phyloP scores from a whole-genome alignment of 2,888 invertebrate genomes.

The Zootermopsis nevadensis region DNA sequence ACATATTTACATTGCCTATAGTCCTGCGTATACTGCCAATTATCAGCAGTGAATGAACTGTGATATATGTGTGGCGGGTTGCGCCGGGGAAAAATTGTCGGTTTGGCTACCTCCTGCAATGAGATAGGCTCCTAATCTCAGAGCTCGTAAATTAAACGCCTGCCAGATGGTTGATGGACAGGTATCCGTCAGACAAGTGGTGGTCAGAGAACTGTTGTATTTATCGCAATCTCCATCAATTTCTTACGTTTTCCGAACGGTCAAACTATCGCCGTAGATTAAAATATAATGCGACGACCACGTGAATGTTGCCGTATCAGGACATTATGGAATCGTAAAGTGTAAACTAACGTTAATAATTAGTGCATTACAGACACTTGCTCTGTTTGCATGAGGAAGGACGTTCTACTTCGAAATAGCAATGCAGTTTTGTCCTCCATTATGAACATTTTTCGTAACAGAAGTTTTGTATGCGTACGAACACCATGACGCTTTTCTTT shows the following conservation, averaged over 20 bases:
- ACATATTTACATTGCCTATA: not conserved
- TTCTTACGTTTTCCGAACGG: not conserved
- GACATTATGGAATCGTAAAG: too few species aligned
- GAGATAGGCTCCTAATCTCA: conserved; percentile 30
- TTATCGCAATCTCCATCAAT: not conserved
- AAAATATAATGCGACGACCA: too few species aligned
- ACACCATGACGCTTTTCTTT: too few species aligned
- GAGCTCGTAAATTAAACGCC: conserved; percentile 51
- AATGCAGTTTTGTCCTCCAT: too few species aligned
- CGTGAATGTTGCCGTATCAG: too few species aligned
- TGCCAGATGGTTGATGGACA: conserved; percentile 49
- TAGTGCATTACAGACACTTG: too few species aligned
- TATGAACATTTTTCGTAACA: too few species aligned
- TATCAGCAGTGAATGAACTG: not conserved
- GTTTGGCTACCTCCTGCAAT: conserved; percentile 36
- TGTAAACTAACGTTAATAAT: too few species aligned
- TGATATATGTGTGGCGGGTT: not conserved
- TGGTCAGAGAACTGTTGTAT: not conserved
- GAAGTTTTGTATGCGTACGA: too few species aligned
- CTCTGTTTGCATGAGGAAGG: too few species aligned
- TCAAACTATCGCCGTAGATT: not conserved
- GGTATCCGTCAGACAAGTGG: not conserved
- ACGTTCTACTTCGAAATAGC: too few species aligned
- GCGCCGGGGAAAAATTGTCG: too few species aligned
- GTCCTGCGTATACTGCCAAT: not conserved